Conservation (phyloP, 1,140 invertebrate species). For the Drosophila persimilis region DNA sequence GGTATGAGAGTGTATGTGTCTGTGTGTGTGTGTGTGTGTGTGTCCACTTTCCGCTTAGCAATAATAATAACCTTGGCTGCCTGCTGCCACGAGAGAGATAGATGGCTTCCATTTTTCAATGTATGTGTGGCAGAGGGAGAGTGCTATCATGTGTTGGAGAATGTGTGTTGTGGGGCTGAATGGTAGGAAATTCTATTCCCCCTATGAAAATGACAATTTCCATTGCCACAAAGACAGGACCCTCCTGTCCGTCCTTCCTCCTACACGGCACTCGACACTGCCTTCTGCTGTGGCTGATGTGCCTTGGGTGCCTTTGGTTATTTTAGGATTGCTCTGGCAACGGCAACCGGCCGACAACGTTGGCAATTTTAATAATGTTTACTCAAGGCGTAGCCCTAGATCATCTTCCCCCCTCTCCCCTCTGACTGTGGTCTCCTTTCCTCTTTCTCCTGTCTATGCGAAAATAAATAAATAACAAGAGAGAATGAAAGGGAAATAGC, state of each 20-base stretch:
- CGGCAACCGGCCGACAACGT: constrained; percentile 31
- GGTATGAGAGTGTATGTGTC: background rate
- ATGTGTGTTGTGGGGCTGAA: constrained; percentile 22
- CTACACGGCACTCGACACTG: constrained; percentile 4
- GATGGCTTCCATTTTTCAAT: constrained; percentile 69
- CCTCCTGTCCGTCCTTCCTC: too few species aligned
- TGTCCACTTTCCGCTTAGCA: constrained; percentile 72
- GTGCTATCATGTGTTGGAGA: constrained; percentile 4
- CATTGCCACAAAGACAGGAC: constrained; percentile 56
- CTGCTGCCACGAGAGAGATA: constrained; percentile 6
- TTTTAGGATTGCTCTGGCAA: constrained; percentile 74
- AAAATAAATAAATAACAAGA: constrained; percentile 46
- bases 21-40: constrained; percentile 29
- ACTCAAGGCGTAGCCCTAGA: constrained; percentile 69
- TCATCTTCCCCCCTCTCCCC: constrained; percentile 3
- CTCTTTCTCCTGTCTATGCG: constrained; percentile 14
- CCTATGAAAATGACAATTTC: constrained; percentile 73
- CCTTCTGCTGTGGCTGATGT: constrained; percentile 15
- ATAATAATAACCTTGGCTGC: constrained; percentile 79
- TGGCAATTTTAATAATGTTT: constrained; percentile 81
- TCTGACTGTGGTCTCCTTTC: constrained; percentile 4
- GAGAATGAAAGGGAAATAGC: constrained; percentile 14
- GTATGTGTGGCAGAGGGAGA: constrained; percentile 9
- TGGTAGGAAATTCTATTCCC: constrained; percentile 21
- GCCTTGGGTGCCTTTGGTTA: constrained; percentile 53